A percentile compares a stretch with the other conserved stretches of the same genome.
phyloP scores from a whole-genome alignment of 2,888 invertebrate genomes.

The Diaperis boleti region DNA sequence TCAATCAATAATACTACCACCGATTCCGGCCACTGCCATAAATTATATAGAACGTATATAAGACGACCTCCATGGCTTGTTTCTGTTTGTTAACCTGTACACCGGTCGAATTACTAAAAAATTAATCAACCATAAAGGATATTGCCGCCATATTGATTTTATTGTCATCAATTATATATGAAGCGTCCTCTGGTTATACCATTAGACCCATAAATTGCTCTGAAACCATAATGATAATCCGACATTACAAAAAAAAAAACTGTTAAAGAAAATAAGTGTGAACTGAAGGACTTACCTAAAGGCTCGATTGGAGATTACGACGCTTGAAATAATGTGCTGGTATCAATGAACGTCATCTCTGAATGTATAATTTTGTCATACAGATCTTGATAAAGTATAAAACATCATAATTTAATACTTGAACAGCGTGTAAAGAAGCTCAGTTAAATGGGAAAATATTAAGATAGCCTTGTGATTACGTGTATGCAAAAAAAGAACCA shows the following conservation, averaged over 20 bases:
- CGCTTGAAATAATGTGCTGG: background rate
- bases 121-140: slow-evolving; percentile 16
- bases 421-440: background rate
- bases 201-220: no score
- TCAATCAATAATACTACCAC: no score
- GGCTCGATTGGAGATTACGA: background rate
- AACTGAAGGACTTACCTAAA: background rate
- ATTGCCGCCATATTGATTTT: slow-evolving; percentile 9
- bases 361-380: slow-evolving; percentile 8
- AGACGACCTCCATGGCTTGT: no score
- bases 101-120: slow-evolving; percentile 11
- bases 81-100: no score
- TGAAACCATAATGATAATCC: no score
- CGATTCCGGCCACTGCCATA: no score
- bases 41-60: no score
- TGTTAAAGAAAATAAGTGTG: no score
- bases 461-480: background rate
- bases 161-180: no score
- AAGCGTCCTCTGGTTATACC: no score
- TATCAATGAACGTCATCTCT: background rate
- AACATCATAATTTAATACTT: background rate
- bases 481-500: background rate
- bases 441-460: background rate
- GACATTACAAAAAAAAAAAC: background rate
- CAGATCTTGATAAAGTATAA: background rate